These are phyloP conservation scores for Anas platyrhynchos DNA, from an alignment of 2,113 vertebrate species.

Conservation along the genomic window DNA sequence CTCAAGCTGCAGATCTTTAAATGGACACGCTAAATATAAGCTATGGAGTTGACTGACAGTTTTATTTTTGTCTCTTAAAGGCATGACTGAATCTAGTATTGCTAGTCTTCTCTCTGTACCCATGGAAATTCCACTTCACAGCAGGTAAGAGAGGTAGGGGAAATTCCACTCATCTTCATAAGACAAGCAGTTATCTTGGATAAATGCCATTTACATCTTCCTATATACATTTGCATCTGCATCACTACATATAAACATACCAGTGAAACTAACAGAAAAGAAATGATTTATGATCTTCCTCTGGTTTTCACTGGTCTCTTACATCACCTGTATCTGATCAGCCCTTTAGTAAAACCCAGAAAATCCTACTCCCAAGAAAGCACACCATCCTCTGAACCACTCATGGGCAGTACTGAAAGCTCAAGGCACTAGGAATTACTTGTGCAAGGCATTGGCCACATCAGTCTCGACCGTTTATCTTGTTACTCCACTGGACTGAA, in stretches of 20 bases:
- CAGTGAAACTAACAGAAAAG: not conserved
- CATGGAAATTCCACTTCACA: not conserved
- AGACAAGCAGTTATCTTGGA: not conserved
- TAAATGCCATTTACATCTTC: not conserved
- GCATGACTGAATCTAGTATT: not conserved
- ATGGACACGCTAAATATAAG: slow-evolving; percentile 1
- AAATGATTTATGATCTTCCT: not conserved
- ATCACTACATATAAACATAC: not conserved
- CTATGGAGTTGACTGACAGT: not conserved
- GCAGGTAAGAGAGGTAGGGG: not conserved
- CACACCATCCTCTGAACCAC: not conserved
- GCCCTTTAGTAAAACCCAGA: not conserved
- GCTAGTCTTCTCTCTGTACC: not conserved
- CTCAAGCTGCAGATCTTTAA: slow-evolving; percentile 7
- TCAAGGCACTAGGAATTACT: rapidly evolving
- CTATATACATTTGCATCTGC: not conserved
- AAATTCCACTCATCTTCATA: not conserved
- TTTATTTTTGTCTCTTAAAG: slow-evolving; percentile 9
- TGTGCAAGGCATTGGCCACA: not conserved
- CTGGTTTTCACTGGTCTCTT: not conserved
- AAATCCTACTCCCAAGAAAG: not conserved
- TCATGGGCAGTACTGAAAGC: rapidly evolving
- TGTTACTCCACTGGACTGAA: not conserved
- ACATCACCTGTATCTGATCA: not conserved
- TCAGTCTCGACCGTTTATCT: not conserved